Evolutionary conservation across 2,888 invertebrate species (phyloP).

Genomic region (Halictus quadricinctus): DNA sequence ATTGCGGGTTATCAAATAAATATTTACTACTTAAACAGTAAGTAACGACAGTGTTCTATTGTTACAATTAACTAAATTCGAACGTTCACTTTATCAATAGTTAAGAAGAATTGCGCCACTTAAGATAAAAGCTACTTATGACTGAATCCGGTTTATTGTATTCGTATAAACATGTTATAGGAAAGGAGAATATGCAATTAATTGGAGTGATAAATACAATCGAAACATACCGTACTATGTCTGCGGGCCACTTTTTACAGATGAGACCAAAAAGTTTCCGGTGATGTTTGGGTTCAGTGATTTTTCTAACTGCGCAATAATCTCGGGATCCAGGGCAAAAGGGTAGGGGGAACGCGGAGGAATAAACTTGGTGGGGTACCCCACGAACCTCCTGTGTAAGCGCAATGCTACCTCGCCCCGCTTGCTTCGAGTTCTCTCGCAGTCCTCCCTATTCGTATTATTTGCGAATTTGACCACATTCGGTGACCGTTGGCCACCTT

Average conservation of each 20-base stretch:
- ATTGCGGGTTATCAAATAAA: neutral
- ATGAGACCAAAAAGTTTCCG: conserved; percentile 54
- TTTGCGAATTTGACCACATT: conserved; percentile 73
- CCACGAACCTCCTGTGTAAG: conserved; percentile 63
- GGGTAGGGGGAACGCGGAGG: conserved; percentile 64
- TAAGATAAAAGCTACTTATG: neutral
- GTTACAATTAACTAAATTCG: neutral
- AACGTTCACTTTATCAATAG: neutral
- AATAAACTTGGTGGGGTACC: conserved; percentile 62
- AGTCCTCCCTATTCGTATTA: conserved; percentile 67
- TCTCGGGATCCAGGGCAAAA: conserved; percentile 70
- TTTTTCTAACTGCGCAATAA: conserved; percentile 78
- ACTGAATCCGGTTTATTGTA: neutral
- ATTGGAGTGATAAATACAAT: neutral
- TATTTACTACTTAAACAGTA: conserved; percentile 1
- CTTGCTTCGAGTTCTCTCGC: conserved; percentile 64
- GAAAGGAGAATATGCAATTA: neutral
- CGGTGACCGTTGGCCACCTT: conserved; percentile 74
- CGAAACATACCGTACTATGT: conserved; percentile 41
- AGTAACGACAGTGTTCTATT: neutral
- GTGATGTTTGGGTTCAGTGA: conserved; percentile 48
- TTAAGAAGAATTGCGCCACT: neutral
- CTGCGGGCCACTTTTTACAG: conserved; percentile 48
- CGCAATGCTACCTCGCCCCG: conserved; percentile 74
- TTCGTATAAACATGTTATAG: neutral